A percentile compares a stretch with the other conserved stretches of the same genome.
Conservation (phyloP, 2,888 invertebrate species). For the Trimorus sp. region DNA sequence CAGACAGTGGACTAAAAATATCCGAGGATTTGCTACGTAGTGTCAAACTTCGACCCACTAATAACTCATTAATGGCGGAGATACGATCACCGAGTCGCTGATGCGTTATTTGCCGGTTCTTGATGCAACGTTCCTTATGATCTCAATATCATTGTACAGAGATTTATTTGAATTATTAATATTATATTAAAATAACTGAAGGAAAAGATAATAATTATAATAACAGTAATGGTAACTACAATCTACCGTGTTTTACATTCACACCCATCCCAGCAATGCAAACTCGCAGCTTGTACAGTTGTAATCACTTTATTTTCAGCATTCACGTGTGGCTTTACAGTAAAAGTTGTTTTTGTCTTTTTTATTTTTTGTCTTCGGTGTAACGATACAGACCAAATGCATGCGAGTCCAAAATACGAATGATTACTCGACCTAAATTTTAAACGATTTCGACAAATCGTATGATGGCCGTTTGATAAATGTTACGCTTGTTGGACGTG, state of each 20-base stretch:
- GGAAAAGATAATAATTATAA: conserved; percentile 13
- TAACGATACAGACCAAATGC: conserved; percentile 78
- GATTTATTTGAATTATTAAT: conserved; percentile 2
- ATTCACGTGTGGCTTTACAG: conserved; percentile 79
- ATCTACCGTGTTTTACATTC: too few species aligned
- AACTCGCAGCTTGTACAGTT: conserved; percentile 71
- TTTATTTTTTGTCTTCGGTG: conserved; percentile 68
- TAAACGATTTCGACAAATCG: conserved; percentile 66
- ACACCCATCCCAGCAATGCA: not conserved
- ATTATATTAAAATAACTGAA: conserved; percentile 20
- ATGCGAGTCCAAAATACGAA: conserved; percentile 74
- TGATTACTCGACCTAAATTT: conserved; percentile 69
- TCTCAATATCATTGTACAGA: conserved; percentile 45
- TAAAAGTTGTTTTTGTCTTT: conserved; percentile 73
- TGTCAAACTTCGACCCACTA: conserved; percentile 77
- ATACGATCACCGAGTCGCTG: conserved; percentile 73
- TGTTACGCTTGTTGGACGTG: too few species aligned
- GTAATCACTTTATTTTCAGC: conserved; percentile 80
- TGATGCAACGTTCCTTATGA: conserved; percentile 28
- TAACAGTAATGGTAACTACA: too few species aligned
- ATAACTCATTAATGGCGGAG: conserved; percentile 68
- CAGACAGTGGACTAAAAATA: conserved; percentile 73
- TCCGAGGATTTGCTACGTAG: conserved; percentile 79
- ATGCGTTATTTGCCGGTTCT: conserved; percentile 70
- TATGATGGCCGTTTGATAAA: too few species aligned